Conservation (phyloP, 2,113 vertebrate species). For the Bujurquina vittata region DNA sequence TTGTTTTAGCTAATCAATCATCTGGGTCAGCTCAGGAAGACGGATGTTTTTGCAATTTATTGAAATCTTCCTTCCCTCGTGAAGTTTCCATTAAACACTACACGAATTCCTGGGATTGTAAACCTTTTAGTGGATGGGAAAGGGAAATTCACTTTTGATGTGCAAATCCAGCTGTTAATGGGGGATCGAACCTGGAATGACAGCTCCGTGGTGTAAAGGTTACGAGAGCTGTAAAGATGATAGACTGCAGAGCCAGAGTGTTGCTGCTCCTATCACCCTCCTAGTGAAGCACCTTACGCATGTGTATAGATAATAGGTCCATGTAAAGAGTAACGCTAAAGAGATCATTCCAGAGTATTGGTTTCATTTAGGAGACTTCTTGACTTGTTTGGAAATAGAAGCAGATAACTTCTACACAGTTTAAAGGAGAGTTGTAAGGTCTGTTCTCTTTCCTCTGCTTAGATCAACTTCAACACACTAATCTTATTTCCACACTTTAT, state of each 20-base stretch:
- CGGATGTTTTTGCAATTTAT: conserved; percentile 23
- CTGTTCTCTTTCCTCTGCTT: neutral
- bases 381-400: neutral
- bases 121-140: conserved; percentile 57
- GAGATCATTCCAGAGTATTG: neutral
- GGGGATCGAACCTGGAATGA: conserved; percentile 37
- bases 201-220: conserved; percentile 32
- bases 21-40: neutral
- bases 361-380: neutral
- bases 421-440: neutral
- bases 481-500: neutral
- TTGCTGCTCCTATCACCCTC: conserved; percentile 17
- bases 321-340: neutral
- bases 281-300: neutral
- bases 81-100: conserved; percentile 39
- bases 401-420: neutral
- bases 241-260: neutral
- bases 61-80: conserved; percentile 18
- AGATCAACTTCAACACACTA: neutral
- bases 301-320: neutral
- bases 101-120: conserved; percentile 39
- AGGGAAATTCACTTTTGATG: conserved; percentile 38
- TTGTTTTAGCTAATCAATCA: neutral
- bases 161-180: conserved; percentile 44
- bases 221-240: conserved; percentile 53